Evolutionary conservation across 2,113 vertebrate genomes (phyloP).

Genomic region (Psilopogon haemacephalus): DNA sequence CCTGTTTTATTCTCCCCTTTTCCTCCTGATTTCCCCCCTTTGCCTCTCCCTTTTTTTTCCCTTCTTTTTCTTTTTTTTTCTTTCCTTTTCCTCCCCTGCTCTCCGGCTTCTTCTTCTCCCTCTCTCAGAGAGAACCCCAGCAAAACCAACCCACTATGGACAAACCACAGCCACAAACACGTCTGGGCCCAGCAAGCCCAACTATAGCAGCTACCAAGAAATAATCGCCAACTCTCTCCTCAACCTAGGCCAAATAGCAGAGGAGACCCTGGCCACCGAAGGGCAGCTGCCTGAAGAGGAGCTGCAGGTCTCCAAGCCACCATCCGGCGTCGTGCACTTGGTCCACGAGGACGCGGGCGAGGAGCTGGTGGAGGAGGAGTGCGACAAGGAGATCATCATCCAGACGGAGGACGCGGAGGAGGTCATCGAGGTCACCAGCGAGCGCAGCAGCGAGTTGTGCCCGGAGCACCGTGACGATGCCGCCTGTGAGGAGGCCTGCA

Average conservation of each 20-base stretch:
- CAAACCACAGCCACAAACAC: constrained; percentile 38
- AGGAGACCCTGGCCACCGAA: constrained; percentile 70
- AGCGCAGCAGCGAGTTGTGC: constrained; percentile 67
- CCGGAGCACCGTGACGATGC: constrained; percentile 21
- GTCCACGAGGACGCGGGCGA: constrained; percentile 60
- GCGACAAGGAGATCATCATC: constrained; percentile 75
- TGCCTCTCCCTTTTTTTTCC: rapidly evolving
- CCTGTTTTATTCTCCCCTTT: neutral
- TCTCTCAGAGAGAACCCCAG: constrained; percentile 62
- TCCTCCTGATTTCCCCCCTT: no score
- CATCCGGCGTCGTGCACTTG: constrained; percentile 24
- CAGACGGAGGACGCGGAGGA: constrained; percentile 76
- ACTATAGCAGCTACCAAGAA: constrained; percentile 82
- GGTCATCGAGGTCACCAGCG: constrained; percentile 74
- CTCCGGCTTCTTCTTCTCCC: neutral
- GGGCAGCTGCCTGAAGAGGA: constrained; percentile 53
- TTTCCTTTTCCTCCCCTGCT: neutral
- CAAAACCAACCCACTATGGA: constrained; percentile 41
- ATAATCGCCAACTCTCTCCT: constrained; percentile 89
- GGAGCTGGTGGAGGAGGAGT: constrained; percentile 71
- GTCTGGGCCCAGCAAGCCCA: constrained; percentile 67
- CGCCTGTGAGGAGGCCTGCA: constrained; percentile 44
- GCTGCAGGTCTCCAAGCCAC: constrained; percentile 53
- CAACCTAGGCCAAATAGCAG: constrained; percentile 81
- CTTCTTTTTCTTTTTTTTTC: neutral